Evolutionary conservation across 1,140 invertebrate genomes (phyloP), one percentile per base, ranked within the genome.

Genomic region (Episyrphus balteatus): DNA sequence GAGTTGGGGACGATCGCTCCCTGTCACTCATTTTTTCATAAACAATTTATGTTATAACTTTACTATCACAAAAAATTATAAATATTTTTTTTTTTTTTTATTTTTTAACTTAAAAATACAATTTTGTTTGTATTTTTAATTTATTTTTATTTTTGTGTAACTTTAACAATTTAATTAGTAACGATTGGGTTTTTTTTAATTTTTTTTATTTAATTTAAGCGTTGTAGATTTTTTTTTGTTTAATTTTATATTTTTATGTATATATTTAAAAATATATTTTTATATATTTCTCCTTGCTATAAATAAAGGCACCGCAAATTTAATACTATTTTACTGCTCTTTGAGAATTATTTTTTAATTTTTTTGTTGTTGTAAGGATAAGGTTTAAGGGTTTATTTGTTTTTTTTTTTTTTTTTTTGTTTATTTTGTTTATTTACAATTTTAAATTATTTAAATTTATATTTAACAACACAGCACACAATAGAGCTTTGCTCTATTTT

Each of bases 1-100:
- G 78, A 75, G 77, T 82, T 70, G 81, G 80, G 73, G 81, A 82
- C 68, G 80, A 81, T 73, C 80, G 77, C 75, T 82, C 80, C 76
- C 81, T 81, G 75, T 83, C 81, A 73, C 80, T 83, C 81, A 83
- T 83, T 75, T 75, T 68, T 57, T 66, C 63, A 66, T 66, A 66
- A 56, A 66, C 66, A 62, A 55, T 55, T 48, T 56, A 60, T 31
- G 50, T 53, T 62, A 55, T 59, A 58, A 62, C 59, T 58, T 61
- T 62, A 56, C 63, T 62, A 56, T 54, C 62, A 61, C 49, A 47
- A 51, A 49, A 11, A 50, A 48, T 17, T 37, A 50, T 26, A 47
- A 45, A 37, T 14, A 21, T 14, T 13, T 34, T 13, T 45, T 19
- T 36, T 11, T 30, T 46, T 49, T 42, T 47, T 37, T 31, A 32